Percentiles rank a stretch among this genome's conserved stretches.
These are phyloP conservation scores for Scolanthus callimorphus DNA, from an alignment of 92 coral and sea anemone genomes.

Conservation along the genomic window DNA sequence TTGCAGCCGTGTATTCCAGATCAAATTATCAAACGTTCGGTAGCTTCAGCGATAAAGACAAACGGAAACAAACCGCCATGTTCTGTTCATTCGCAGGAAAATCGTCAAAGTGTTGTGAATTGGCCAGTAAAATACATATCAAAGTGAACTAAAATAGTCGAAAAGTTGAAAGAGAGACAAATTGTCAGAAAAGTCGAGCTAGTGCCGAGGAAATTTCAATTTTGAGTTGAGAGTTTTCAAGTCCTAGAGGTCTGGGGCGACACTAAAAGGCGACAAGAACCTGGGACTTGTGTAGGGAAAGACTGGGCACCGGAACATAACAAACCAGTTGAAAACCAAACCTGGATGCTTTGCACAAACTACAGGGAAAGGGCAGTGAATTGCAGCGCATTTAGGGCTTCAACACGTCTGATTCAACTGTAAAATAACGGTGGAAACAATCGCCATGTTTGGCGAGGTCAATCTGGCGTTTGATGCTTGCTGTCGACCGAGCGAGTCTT, in stretches of 20 bases:
- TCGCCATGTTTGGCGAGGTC: slow-evolving; percentile 53
- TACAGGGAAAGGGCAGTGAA: background rate
- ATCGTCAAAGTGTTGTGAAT: background rate
- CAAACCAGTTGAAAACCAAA: background rate
- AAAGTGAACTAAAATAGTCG: background rate
- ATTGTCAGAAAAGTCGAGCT: background rate
- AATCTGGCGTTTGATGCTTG: background rate
- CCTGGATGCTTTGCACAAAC: background rate
- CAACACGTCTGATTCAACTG: background rate
- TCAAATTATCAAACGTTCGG: too few relatives aligned
- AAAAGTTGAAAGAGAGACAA: background rate
- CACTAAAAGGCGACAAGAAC: slow-evolving; percentile 76
- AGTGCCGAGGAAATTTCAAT: slow-evolving; percentile 1
- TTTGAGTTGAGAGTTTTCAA: background rate
- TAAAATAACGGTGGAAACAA: slow-evolving; percentile 7
- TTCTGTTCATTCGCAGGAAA: background rate
- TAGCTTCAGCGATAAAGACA: background rate
- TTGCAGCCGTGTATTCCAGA: too few relatives aligned
- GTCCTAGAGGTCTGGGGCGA: slow-evolving; percentile 93
- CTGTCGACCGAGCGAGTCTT: background rate
- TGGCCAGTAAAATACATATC: background rate
- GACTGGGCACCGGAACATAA: slow-evolving; percentile 95
- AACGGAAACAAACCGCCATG: background rate
- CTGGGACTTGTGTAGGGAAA: slow-evolving; percentile 82
- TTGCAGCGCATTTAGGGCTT: too few relatives aligned